Evolutionary conservation across 2,113 vertebrate species (phyloP), one percentile per base, ranked within the genome.

Genomic region (Gymnocephalus cernua): DNA sequence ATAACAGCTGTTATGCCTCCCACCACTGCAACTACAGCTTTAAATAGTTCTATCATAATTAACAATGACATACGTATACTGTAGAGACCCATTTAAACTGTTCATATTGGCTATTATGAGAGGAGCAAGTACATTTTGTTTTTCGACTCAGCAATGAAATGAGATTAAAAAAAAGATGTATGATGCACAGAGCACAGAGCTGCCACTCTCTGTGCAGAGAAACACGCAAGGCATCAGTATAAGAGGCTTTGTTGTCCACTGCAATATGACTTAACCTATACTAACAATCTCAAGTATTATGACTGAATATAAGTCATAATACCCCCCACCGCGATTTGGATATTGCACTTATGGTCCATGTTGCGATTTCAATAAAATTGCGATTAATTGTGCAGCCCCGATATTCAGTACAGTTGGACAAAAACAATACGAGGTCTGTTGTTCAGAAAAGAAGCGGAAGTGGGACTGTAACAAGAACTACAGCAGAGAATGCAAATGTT

Each of bases 161-260:
- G 7, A 76, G 66, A 86, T 79, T 80, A 64, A 77, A 63, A 41
- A 41, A 51, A 84, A 35, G 45, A 85, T 21, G 13, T 12, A 62
- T 4, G 61, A 80, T 25, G 72, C 71, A 41, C 48, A 53, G 54
- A 51, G 63, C 77, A 16, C 63, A 11, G 41, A 63, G 51, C 79
- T 84, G 57, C 45, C 61, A 66, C 48, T 79, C 70, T 59, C 50
- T 12, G 41, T 29, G 71, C 64, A 67, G 21, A 56, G 54, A 45
- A 56, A 72, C 64, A 79, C 23, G 58, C 56, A 2, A 41, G 4
- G 50, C 79, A 64, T 79, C 78, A 18, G 41, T 0, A 6, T 77
- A 85, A 89, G 77, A 82, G 63, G 84, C 64, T 86, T 86, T 88
- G 56, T 50, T 57, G 63, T 64, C 65, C 53, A 0, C 18, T 54